Evolutionary conservation across 1,140 invertebrate genomes (phyloP).

Genomic region (Hylaeus volcanicus): DNA sequence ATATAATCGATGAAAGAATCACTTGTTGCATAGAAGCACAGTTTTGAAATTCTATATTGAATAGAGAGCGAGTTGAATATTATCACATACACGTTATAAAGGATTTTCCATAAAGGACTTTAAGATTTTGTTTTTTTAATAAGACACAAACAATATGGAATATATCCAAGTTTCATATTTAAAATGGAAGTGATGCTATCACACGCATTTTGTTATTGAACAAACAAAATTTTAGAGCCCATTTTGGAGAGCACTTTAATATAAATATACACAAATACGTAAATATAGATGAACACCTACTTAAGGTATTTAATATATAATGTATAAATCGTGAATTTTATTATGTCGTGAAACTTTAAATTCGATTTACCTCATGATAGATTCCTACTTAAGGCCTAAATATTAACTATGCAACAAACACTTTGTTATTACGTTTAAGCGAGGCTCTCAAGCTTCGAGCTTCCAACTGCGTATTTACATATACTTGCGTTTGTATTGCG

Average conservation of each 20-base stretch:
- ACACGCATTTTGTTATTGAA: too few relatives aligned
- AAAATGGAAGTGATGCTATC: too few relatives aligned
- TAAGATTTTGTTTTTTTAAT: too few relatives aligned
- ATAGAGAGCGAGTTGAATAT: slow-evolving; percentile 39
- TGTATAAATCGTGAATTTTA: slow-evolving; percentile 33
- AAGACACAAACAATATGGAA: too few relatives aligned
- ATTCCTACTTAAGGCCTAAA: slow-evolving; percentile 68
- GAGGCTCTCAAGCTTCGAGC: slow-evolving; percentile 27
- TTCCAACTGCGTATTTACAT: slow-evolving; percentile 45
- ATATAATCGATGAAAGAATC: slow-evolving; percentile 55
- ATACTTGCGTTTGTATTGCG: slow-evolving; percentile 51
- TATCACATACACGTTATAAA: slow-evolving; percentile 35
- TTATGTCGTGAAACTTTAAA: slow-evolving; percentile 44
- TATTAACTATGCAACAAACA: slow-evolving; percentile 37
- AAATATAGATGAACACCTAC: slow-evolving; percentile 50
- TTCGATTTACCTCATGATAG: slow-evolving; percentile 61
- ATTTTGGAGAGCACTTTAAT: not conserved
- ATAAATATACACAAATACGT: slow-evolving; percentile 43
- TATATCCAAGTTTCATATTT: too few relatives aligned
- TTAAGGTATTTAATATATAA: slow-evolving; percentile 53
- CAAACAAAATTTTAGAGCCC: too few relatives aligned
- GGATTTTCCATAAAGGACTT: too few relatives aligned
- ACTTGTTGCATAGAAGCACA: slow-evolving; percentile 68
- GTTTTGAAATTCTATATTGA: slow-evolving; percentile 62
- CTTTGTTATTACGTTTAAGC: slow-evolving; percentile 39